A percentile compares a stretch with the other conserved stretches of the same genome.
Conservation (phyloP, 2,113 vertebrate species). For the Felis catus region DNA sequence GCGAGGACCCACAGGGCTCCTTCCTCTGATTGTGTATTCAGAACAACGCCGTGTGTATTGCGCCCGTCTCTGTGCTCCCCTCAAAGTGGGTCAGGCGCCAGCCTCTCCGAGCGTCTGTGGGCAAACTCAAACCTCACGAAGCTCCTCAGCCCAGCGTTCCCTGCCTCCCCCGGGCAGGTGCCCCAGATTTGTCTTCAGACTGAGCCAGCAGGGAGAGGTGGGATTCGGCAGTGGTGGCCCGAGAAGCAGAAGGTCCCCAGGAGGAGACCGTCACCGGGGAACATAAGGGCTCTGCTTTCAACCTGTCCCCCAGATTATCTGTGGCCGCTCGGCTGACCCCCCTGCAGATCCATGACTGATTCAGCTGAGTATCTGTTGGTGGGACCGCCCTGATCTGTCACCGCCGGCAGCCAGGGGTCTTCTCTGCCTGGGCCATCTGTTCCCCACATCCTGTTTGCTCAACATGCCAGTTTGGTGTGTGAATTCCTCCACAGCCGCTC, state of each 20-base stretch:
- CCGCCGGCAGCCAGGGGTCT: background rate
- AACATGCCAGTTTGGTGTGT: background rate
- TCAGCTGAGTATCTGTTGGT: background rate
- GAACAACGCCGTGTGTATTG: background rate
- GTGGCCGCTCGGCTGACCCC: background rate
- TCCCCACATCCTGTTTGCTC: background rate
- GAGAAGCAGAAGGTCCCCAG: background rate
- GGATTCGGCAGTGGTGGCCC: background rate
- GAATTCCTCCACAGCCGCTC: background rate
- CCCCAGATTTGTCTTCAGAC: slow-evolving; percentile 60
- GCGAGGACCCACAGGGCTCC: slow-evolving; percentile 13
- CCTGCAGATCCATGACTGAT: background rate
- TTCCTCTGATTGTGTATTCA: slow-evolving; percentile 46
- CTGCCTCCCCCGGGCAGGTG: background rate
- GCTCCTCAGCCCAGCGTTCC: background rate
- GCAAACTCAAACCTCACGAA: background rate
- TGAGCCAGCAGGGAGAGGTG: background rate
- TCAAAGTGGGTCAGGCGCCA: slow-evolving; percentile 69
- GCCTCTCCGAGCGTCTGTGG: background rate
- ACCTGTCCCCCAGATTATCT: background rate
- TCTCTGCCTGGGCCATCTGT: background rate
- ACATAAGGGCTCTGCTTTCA: background rate
- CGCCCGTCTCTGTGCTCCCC: background rate
- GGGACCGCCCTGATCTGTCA: background rate
- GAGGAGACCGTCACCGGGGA: background rate